Percentiles rank a stretch among this genome's conserved stretches.
Evolutionary conservation across 2,797 vertebrate genomes (phyloP).

Genomic region (Vespertilio murinus): DNA sequence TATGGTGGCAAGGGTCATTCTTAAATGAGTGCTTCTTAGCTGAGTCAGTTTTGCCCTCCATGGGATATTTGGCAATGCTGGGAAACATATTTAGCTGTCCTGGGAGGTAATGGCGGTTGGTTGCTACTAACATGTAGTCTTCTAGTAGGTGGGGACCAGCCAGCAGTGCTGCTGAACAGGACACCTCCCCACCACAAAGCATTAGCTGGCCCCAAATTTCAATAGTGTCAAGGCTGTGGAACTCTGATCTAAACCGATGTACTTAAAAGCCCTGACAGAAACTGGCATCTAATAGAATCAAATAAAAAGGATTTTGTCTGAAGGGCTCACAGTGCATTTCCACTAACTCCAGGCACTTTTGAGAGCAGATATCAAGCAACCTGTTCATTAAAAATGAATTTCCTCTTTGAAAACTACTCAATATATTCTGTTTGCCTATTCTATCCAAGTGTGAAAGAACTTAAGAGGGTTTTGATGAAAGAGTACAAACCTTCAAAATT

Average conservation of each 20-base stretch:
- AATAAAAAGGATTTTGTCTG: neutral
- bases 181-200: neutral
- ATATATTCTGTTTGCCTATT: conserved; percentile 46
- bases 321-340: neutral
- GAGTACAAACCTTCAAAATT: conserved; percentile 58
- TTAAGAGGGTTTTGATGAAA: conserved; percentile 57
- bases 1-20: neutral
- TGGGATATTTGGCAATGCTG: neutral
- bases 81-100: neutral
- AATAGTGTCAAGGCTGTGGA: neutral
- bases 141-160: neutral
- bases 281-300: neutral
- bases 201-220: neutral
- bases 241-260: neutral
- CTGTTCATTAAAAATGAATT: conserved; percentile 67
- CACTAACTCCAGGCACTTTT: conserved; percentile 22
- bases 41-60: neutral
- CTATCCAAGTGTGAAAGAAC: conserved; percentile 46
- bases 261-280: neutral
- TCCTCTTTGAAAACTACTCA: conserved; percentile 55
- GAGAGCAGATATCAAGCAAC: conserved; percentile 19
- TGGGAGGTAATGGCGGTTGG: neutral
- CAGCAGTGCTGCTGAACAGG: neutral
- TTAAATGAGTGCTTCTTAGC: neutral
- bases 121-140: neutral